Evolutionary conservation across 2,113 vertebrate genomes (phyloP), one percentile per base, ranked within the genome.

Genomic region (Psittacara wagleri): DNA sequence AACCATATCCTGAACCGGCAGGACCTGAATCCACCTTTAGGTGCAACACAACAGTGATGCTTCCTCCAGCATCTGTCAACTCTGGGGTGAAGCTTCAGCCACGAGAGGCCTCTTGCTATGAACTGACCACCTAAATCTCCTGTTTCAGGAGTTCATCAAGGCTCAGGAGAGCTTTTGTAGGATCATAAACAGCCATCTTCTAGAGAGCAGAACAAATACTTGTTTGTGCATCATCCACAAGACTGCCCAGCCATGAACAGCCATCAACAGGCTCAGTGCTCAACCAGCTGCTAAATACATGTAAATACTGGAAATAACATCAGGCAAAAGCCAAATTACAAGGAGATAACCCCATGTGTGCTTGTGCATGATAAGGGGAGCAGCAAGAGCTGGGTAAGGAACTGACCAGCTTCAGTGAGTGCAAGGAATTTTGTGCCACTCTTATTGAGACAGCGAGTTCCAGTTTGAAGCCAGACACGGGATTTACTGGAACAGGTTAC

Each of bases 311-410:
- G 57, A 59, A 59, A 35, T 35, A 59, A 59, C 57, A 35, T 7
- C 43, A 51, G 35, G 90, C 54, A 33, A 4, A 51, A 78, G 66
- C 6, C 39, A 64, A 33, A 31, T 18, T 10, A 28, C 8, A 39
- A 64, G 33, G 43, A 90, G 90, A 95, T 90, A 96, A 95, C 80
- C 9, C 46, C 59, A 57, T 4, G 28, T 51, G 72, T 93, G 92
- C 51, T 35, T 29, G 25, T 6, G 13, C 46, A 8, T 0, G 89
- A 80, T 88, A 96, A 94, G 76, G 23, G 39, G 37, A 55, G 3
- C 57, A 74, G 88, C 54, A 57, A 33, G 70, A 49, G 66, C 78
- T 51, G 55, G 6, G 41, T 20, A 54, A 81, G 68, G 77, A 78
- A 83, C 69, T 18, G 8, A 67, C 41, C 29, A 48, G 52, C 49